Percentiles rank a stretch among this genome's conserved stretches.
phyloP scores from a whole-genome alignment of 2,888 invertebrate species.

The Nemoura dubitans region DNA sequence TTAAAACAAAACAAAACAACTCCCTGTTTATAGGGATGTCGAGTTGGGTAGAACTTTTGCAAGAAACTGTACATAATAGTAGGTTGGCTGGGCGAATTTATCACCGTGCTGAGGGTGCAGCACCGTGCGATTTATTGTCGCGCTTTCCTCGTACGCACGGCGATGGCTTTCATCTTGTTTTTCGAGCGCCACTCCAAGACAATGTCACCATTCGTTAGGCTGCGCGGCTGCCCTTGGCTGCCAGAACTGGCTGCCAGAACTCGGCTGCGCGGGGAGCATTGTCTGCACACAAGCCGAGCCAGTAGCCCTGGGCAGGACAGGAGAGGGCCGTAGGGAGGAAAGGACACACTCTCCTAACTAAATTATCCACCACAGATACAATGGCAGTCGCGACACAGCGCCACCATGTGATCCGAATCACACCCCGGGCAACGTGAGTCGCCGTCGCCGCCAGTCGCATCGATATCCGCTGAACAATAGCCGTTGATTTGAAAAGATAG shows the following conservation, averaged over 20 bases:
- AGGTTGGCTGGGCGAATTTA: neutral
- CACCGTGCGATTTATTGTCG: neutral
- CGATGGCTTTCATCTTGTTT: conserved; percentile 22
- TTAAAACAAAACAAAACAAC: conserved; percentile 22
- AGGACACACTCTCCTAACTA: neutral
- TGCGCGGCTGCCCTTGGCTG: neutral
- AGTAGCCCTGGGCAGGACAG: neutral
- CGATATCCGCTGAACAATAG: neutral
- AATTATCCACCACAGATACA: neutral
- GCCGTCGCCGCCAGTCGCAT: neutral
- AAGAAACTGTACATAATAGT: conserved; percentile 30
- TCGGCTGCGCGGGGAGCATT: no score
- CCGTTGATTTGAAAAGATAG: conserved; percentile 7
- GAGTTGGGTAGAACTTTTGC: neutral
- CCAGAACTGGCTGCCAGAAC: no score
- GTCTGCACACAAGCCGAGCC: no score
- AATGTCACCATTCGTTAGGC: conserved; percentile 28
- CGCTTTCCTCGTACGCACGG: neutral
- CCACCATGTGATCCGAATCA: neutral
- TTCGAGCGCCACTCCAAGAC: neutral
- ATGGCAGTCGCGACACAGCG: neutral
- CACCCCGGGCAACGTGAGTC: neutral
- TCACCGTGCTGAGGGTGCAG: neutral
- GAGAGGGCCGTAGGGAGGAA: neutral
- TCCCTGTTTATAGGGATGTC: neutral